phyloP scores from a whole-genome alignment of 1,140 invertebrate species.

The Chionoecetes opilio region DNA sequence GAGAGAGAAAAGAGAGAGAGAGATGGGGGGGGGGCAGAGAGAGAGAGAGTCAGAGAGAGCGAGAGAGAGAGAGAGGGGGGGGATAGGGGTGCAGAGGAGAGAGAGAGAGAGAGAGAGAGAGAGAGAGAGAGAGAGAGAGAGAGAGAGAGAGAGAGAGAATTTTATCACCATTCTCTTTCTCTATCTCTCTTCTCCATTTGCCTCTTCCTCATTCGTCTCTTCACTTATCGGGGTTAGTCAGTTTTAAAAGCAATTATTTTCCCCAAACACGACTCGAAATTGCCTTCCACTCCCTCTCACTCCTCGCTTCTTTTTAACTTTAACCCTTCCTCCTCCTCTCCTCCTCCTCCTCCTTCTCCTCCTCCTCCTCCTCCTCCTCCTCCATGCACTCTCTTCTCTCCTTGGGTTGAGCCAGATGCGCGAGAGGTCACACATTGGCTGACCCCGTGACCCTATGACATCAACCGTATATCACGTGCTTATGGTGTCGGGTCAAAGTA shows the following conservation, averaged over 20 bases:
- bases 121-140: constrained; percentile 8
- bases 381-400: neutral
- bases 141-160: neutral
- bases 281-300: neutral
- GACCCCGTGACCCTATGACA: neutral
- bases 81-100: too few relatives aligned
- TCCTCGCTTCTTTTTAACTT: neutral
- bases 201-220: neutral
- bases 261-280: neutral
- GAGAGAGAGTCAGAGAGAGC: neutral
- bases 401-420: neutral
- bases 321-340: neutral
- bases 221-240: neutral
- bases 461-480: neutral
- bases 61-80: neutral
- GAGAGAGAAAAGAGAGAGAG: too few relatives aligned
- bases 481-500: neutral
- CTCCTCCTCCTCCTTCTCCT: neutral
- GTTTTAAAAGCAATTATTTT: neutral
- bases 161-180: neutral
- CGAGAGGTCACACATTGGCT: neutral
- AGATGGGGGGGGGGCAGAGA: too few relatives aligned
- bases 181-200: neutral
- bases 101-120: constrained; percentile 11
- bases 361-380: neutral